Evolutionary conservation across 2,888 invertebrate genomes (phyloP), one percentile per base, ranked within the genome.

Genomic region (Xanthorhoe designata): DNA sequence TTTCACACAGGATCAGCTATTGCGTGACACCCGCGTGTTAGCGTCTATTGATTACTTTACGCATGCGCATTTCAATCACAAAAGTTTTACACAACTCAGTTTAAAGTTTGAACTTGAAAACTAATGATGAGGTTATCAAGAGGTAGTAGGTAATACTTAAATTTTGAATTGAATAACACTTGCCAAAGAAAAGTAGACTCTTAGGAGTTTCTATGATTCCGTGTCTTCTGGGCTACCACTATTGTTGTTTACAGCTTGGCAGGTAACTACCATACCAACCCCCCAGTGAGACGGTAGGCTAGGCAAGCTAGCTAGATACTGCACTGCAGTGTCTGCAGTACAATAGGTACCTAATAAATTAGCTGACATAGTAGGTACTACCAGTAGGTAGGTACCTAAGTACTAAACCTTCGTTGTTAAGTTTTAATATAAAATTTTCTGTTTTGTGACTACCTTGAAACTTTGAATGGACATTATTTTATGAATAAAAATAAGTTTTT

Each of bases 1-100:
- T 68, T 69, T 55, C 70, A 66, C 73, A 60, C 65, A 66, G 65
- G 66, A 67, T 58, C 60, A 45, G 57, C 45, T 42, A 42, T 71
- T 70, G 74, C 74, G 72, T 74, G 71, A 69, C 68, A 64, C 56
- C 29, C 53, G 47, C 47, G 53, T 62, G 69, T 71, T 69, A 68
- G 54, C 67, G 63, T 35, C 58, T 75, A 75, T 75, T 69, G 74
- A 75, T 75, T 70, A 64, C 19, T 38, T 70, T 60, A 61, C 71
- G 74, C 74, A 74, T 74, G 74, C 74, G 74, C 67, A 51, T 49
- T 59, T 18, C 19, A 50, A 53, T 9, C 19, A 13, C 18, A 24
- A 58, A 54, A 62, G 32, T 59, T 70, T 62, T 15, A 15, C 24
- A 45, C 15, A 6, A 6, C 47, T 47, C 2, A 17, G 13, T 47